Evolutionary conservation across 2,113 vertebrate genomes (phyloP).

Genomic region (Cygnus atratus): DNA sequence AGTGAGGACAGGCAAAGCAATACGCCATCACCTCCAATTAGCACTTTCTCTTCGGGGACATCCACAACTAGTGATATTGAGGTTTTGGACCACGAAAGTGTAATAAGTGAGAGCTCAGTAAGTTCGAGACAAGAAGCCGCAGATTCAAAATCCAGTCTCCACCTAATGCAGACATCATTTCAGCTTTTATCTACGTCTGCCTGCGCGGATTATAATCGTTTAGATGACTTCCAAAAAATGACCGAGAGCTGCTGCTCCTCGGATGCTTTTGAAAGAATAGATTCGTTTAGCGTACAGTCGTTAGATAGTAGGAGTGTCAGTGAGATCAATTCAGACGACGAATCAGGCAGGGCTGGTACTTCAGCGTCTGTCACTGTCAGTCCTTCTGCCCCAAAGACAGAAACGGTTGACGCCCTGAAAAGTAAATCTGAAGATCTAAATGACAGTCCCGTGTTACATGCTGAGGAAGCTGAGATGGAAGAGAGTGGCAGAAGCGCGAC

Average conservation of each 20-base stretch:
- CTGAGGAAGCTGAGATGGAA: conserved; percentile 93
- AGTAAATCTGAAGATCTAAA: conserved; percentile 62
- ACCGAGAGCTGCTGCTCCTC: conserved; percentile 94
- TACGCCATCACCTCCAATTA: conserved; percentile 94
- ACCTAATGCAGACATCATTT: conserved; percentile 97
- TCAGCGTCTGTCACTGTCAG: conserved; percentile 80
- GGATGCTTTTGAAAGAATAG: conserved; percentile 97
- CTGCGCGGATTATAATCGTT: conserved; percentile 87
- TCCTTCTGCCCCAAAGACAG: conserved; percentile 65
- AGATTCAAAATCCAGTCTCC: conserved; percentile 90
- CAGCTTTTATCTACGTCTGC: conserved; percentile 94
- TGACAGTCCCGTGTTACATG: conserved; percentile 75
- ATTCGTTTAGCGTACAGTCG: conserved; percentile 96
- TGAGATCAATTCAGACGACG: conserved; percentile 97
- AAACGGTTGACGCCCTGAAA: conserved; percentile 44
- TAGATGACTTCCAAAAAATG: conserved; percentile 95
- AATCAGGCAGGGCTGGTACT: conserved; percentile 85
- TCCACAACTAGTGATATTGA: conserved; percentile 99
- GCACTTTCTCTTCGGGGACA: conserved; percentile 96
- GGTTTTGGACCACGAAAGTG: conserved; percentile 97
- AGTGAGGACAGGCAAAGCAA: conserved; percentile 94
- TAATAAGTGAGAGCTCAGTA: conserved; percentile 95
- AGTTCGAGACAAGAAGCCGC: conserved; percentile 92
- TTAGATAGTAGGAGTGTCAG: conserved; percentile 97
- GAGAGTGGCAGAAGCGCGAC: conserved; percentile 96